Conservation (phyloP, 2,888 invertebrate genomes). For the Philereme vetulata region DNA sequence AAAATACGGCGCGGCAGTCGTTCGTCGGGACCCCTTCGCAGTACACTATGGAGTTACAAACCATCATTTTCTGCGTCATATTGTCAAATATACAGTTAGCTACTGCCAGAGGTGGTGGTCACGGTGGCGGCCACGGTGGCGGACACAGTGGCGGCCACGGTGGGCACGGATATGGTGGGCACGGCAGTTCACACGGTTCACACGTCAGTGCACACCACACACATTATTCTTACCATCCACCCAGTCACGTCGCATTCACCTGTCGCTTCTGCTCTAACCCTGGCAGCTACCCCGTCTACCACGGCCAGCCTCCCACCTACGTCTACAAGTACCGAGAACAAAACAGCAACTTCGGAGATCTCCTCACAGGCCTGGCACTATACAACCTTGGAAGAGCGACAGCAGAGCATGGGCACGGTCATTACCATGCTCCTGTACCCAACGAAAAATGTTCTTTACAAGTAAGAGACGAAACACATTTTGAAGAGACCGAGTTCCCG, state of each 20-base stretch:
- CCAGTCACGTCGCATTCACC: constrained; percentile 61
- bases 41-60: constrained; percentile 62
- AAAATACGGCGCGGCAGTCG: constrained; percentile 60
- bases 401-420: constrained; percentile 49
- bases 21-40: constrained; percentile 60
- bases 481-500: constrained; percentile 67
- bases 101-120: constrained; percentile 55
- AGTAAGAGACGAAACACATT: constrained; percentile 59
- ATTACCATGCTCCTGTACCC: constrained; percentile 53
- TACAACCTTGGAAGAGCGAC: constrained; percentile 71
- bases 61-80: constrained; percentile 46
- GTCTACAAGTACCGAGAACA: constrained; percentile 70
- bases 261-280: constrained; percentile 64
- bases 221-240: constrained; percentile 72
- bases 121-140: constrained; percentile 29
- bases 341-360: constrained; percentile 60
- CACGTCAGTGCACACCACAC: constrained; percentile 63
- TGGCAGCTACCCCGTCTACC: constrained; percentile 69
- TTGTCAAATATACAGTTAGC: constrained; percentile 43
- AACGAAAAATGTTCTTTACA: constrained; percentile 71
- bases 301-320: constrained; percentile 66
- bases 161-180: constrained; percentile 30
- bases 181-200: constrained; percentile 33
- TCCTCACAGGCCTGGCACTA: constrained; percentile 69
- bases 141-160: constrained; percentile 54